A percentile compares a stretch with the other conserved stretches of the same genome.
phyloP scores from a whole-genome alignment of 1,140 invertebrate species.

The Leguminivora glycinivorella region DNA sequence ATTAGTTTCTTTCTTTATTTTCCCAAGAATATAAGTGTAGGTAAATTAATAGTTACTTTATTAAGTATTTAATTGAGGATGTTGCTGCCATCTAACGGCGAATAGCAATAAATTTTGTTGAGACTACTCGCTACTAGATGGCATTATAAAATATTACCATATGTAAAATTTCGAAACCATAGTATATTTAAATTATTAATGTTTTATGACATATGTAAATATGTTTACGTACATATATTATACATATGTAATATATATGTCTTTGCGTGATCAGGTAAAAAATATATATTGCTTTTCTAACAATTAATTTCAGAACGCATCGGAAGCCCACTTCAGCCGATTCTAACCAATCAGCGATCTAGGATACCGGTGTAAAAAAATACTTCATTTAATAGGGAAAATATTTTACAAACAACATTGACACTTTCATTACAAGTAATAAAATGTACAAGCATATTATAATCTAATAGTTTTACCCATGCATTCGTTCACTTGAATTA shows the following conservation, averaged over 20 bases:
- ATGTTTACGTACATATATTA: no score
- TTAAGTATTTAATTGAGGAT: no score
- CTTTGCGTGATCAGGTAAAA: no score
- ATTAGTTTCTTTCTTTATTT: no score
- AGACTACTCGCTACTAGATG: conserved; percentile 36
- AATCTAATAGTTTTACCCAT: no score
- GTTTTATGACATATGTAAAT: no score
- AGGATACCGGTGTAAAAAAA: neutral
- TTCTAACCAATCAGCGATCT: neutral
- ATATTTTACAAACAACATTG: neutral
- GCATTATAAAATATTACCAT: conserved; percentile 3
- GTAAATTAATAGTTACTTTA: no score
- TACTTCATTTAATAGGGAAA: neutral
- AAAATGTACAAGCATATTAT: no score
- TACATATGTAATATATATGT: no score
- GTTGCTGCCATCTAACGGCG: neutral
- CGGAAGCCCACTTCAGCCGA: neutral
- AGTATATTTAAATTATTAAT: neutral
- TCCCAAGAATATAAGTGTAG: no score
- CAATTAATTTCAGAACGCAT: neutral
- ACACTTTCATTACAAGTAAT: neutral
- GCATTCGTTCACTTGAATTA: no score
- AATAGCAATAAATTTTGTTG: conserved; percentile 5
- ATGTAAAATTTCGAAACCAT: neutral
- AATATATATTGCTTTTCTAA: no score